Evolutionary conservation across 2,113 vertebrate species (phyloP).

Genomic region (Melospiza melodia): DNA sequence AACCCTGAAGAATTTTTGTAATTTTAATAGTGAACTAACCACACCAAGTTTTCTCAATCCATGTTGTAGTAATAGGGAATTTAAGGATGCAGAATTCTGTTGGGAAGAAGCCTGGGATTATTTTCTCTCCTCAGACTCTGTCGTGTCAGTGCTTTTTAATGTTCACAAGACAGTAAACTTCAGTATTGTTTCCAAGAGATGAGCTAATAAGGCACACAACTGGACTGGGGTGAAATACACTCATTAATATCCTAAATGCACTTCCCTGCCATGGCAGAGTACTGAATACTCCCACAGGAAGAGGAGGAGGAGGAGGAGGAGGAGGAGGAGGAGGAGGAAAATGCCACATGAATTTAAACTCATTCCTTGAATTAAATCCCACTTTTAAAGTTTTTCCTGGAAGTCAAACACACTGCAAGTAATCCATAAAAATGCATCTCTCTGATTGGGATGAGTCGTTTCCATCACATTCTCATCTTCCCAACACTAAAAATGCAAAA

Average conservation of each 20-base stretch:
- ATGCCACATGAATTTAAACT: constrained; percentile 28
- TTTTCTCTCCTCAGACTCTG: background rate
- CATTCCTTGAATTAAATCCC: constrained; percentile 62
- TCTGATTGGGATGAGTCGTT: background rate
- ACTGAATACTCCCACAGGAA: constrained; percentile 44
- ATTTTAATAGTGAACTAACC: background rate
- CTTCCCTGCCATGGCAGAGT: constrained; percentile 38
- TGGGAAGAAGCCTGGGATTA: background rate
- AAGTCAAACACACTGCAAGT: background rate
- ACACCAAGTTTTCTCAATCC: background rate
- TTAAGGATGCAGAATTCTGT: background rate
- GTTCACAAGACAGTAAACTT: constrained; percentile 47
- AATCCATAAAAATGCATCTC: constrained; percentile 15
- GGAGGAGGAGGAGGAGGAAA: constrained; percentile 1
- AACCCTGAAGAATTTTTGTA: background rate
- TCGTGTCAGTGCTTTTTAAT: constrained; percentile 44
- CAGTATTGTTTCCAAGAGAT: constrained; percentile 49
- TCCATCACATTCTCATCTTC: background rate
- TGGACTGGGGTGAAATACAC: constrained; percentile 24
- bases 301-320: constrained; percentile 51
- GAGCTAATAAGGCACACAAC: constrained; percentile 27
- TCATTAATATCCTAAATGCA: constrained; percentile 10
- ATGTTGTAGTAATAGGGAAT: background rate
- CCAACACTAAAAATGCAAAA: background rate
- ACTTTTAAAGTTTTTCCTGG: constrained; percentile 54